phyloP scores from a whole-genome alignment of 2,888 invertebrate species.

The Drosophila mimica region DNA sequence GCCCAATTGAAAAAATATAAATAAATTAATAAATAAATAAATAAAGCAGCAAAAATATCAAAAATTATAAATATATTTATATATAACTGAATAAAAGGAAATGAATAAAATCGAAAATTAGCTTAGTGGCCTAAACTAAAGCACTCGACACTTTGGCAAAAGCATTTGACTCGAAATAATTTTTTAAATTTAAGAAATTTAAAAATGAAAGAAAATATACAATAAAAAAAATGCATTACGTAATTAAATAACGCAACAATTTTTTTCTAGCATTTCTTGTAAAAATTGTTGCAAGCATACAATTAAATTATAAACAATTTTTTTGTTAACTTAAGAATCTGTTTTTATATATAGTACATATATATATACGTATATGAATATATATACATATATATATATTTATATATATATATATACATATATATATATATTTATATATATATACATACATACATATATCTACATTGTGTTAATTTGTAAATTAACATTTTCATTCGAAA shows the following conservation, averaged over 20 bases:
- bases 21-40: conserved; percentile 27
- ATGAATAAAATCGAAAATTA: conserved; percentile 31
- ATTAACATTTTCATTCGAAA: conserved; percentile 55
- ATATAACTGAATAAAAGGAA: conserved; percentile 31
- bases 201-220: conserved; percentile 25
- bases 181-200: conserved; percentile 54
- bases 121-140: conserved; percentile 64
- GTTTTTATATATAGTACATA: conserved; percentile 39
- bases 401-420: conserved; percentile 3
- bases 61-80: conserved; percentile 56
- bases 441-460: conserved; percentile 13
- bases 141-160: conserved; percentile 69
- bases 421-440: conserved; percentile 21
- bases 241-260: conserved; percentile 38
- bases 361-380: conserved; percentile 13
- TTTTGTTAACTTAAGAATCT: conserved; percentile 59
- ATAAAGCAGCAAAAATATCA: conserved; percentile 75
- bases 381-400: conserved; percentile 5
- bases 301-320: conserved; percentile 44
- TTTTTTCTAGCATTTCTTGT: conserved; percentile 70
- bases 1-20: conserved; percentile 49
- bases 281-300: conserved; percentile 55
- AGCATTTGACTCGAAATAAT: conserved; percentile 40
- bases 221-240: conserved; percentile 33
- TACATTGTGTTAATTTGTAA: conserved; percentile 61